phyloP scores from a whole-genome alignment of 2,888 invertebrate genomes.

The Cerceris ruficornis region DNA sequence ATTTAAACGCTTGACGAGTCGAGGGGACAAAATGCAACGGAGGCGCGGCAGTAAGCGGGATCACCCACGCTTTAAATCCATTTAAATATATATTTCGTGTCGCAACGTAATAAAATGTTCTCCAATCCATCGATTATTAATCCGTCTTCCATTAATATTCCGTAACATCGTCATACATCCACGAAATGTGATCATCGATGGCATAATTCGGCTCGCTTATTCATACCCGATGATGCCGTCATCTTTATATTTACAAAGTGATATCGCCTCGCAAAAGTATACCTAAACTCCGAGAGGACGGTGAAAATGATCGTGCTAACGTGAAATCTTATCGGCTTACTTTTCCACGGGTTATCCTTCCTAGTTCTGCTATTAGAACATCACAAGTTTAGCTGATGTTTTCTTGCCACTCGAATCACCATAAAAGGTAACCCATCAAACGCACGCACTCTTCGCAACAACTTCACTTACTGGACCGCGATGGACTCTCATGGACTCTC shows the following conservation, averaged over 20 bases:
- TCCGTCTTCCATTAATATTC: not conserved
- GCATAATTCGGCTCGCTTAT: slow-evolving; percentile 42
- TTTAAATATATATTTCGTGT: not conserved
- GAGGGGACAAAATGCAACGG: slow-evolving; percentile 13
- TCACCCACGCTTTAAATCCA: slow-evolving; percentile 22
- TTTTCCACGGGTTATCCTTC: slow-evolving; percentile 22
- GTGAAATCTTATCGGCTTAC: slow-evolving; percentile 15
- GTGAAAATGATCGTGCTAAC: too few relatives aligned
- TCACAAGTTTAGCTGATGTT: slow-evolving; percentile 65
- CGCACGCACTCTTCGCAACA: slow-evolving; percentile 48
- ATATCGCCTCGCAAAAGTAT: slow-evolving; percentile 38
- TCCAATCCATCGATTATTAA: not conserved
- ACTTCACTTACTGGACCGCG: slow-evolving; percentile 31
- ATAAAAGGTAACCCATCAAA: slow-evolving; percentile 79
- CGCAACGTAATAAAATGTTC: slow-evolving; percentile 1
- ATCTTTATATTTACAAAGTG: slow-evolving; percentile 75
- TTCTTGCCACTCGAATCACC: slow-evolving; percentile 73
- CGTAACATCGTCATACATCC: not conserved
- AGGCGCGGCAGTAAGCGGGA: slow-evolving; percentile 36
- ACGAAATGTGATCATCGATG: slow-evolving; percentile 12
- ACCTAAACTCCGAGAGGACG: not conserved
- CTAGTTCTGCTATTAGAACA: slow-evolving; percentile 60
- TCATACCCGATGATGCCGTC: slow-evolving; percentile 72
- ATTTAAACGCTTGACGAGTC: not conserved
- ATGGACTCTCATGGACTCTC: slow-evolving; percentile 24